Conservation (phyloP, 2,888 invertebrate genomes). For the Eustalomyia histrio region DNA sequence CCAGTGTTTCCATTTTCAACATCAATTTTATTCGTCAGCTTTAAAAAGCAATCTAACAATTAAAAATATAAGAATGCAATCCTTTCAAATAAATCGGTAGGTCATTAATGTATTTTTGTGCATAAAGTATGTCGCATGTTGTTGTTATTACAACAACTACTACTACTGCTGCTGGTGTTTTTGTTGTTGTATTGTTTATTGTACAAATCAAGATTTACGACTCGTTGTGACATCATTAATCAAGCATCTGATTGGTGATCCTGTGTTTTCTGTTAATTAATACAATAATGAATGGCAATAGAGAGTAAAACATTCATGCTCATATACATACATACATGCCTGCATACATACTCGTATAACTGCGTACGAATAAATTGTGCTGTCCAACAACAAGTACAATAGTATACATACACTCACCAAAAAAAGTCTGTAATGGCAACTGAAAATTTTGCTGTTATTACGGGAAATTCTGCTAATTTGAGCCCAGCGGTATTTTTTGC, state of each 20-base stretch:
- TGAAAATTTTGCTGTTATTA: no score
- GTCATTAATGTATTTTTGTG: neutral
- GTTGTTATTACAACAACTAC: neutral
- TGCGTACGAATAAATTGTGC: neutral
- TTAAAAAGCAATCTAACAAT: no score
- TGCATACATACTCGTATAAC: no score
- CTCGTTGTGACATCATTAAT: conserved; percentile 80
- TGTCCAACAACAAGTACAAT: conserved; percentile 22
- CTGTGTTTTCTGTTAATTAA: conserved; percentile 80
- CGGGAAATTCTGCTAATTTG: no score
- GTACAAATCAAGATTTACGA: conserved; percentile 79
- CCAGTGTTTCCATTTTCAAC: no score
- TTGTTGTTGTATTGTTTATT: conserved; percentile 53
- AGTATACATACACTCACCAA: no score
- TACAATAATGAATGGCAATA: conserved; percentile 79
- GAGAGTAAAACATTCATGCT: conserved; percentile 57
- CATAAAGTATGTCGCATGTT: neutral
- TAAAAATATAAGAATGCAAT: no score
- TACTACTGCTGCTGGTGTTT: neutral
- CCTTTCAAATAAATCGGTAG: neutral
- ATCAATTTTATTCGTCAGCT: no score
- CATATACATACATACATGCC: conserved; percentile 18
- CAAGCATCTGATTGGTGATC: conserved; percentile 80
- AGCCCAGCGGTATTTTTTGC: no score
- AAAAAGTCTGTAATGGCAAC: no score